A percentile compares a stretch with the other conserved stretches of the same genome.
Evolutionary conservation across 2,113 vertebrate genomes (phyloP).

Genomic region (Nothobranchius kuhntae): DNA sequence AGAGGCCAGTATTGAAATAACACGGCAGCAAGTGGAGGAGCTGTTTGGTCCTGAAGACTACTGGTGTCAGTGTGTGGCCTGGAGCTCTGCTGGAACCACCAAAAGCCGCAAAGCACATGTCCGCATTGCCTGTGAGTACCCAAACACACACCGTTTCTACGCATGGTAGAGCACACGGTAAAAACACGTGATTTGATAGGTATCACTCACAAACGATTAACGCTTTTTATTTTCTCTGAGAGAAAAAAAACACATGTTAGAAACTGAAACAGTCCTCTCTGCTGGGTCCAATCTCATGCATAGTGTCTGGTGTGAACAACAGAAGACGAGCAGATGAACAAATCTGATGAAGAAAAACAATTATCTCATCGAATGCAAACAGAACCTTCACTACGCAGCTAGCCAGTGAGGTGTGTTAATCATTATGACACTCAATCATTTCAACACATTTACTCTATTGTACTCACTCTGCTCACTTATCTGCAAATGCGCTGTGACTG

Average conservation of each 20-base stretch:
- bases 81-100: conserved; percentile 95
- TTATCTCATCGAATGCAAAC: conserved; percentile 14
- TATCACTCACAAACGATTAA: not conserved
- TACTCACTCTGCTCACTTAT: not conserved
- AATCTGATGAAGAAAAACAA: conserved; percentile 18
- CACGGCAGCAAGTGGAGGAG: conserved; percentile 93
- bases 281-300: conserved; percentile 9
- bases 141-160: not conserved
- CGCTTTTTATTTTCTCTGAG: not conserved
- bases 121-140: conserved; percentile 92
- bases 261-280: conserved; percentile 8
- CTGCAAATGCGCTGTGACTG: not conserved
- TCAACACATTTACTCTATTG: not conserved
- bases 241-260: not conserved
- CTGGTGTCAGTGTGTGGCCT: conserved; percentile 98
- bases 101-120: conserved; percentile 95
- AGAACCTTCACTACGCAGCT: conserved; percentile 4
- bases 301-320: conserved; percentile 15
- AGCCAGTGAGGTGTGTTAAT: conserved; percentile 21
- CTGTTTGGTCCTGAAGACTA: conserved; percentile 93
- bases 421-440: conserved; percentile 15
- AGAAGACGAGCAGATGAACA: conserved; percentile 7
- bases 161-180: not conserved
- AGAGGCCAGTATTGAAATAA: conserved; percentile 94
- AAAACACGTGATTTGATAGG: not conserved